A percentile compares a stretch with the other conserved stretches of the same genome.
Conservation (phyloP, 2,113 vertebrate genomes). For the Tragelaphus imberbis region DNA sequence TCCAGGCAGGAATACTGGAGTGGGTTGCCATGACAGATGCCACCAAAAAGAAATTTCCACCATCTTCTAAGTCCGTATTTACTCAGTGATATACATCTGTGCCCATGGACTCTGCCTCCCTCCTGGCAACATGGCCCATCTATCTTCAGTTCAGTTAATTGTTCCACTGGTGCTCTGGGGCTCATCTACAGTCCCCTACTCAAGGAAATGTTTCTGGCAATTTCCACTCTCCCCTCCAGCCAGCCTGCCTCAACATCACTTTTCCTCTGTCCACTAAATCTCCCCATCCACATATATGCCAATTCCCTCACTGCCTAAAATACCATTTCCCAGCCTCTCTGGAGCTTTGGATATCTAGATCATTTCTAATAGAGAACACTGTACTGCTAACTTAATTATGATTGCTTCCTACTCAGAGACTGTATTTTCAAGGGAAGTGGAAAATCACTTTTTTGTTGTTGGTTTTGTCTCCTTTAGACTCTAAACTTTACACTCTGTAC, state of each 20-base stretch:
- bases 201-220: accelerated
- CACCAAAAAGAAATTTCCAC: neutral
- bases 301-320: neutral
- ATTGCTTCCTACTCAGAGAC: neutral
- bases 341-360: neutral
- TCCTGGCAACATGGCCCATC: neutral
- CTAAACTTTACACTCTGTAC: neutral
- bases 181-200: neutral
- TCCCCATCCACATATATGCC: too few relatives aligned
- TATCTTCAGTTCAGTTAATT: accelerated
- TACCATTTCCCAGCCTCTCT: neutral
- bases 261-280: neutral
- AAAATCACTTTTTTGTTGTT: neutral
- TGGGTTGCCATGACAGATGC: neutral
- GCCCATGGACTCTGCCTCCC: accelerated
- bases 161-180: accelerated
- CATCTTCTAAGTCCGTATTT: neutral
- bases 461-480: neutral
- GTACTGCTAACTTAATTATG: neutral
- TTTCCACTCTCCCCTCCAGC: accelerated
- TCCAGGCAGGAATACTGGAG: too few relatives aligned
- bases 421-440: neutral
- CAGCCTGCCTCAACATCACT: neutral
- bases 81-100: neutral
- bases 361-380: neutral